phyloP scores from a whole-genome alignment of 2,888 invertebrate genomes.

The Rotaria magnacalcarata region DNA sequence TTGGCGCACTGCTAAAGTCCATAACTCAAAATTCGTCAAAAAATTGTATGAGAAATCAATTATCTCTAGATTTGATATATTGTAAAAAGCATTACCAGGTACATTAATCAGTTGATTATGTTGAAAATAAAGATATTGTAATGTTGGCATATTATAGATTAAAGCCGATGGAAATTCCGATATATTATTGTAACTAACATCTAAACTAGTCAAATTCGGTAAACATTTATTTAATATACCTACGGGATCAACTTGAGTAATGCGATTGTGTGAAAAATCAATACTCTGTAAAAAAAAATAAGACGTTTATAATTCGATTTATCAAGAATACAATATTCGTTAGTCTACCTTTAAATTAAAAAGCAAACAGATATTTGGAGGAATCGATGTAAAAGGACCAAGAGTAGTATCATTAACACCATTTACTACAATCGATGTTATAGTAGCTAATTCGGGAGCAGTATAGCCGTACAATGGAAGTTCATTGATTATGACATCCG shows the following conservation, averaged over 20 bases:
- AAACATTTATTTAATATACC: background rate
- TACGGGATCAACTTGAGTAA: background rate
- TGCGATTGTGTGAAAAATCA: background rate
- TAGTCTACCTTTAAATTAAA: background rate
- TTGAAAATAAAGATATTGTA: slow-evolving; percentile 9
- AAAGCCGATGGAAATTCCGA: background rate
- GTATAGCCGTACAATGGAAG: background rate
- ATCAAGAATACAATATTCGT: background rate
- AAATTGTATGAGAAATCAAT: background rate
- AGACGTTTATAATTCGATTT: background rate
- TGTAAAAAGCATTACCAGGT: background rate
- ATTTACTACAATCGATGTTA: background rate
- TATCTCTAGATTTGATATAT: background rate
- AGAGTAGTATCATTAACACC: background rate
- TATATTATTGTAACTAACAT: slow-evolving; percentile 19
- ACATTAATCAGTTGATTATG: background rate
- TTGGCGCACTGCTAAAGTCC: background rate
- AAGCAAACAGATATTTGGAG: background rate
- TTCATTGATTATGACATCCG: background rate
- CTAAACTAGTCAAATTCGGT: background rate
- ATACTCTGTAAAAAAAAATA: background rate
- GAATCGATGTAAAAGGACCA: background rate
- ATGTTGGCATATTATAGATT: background rate
- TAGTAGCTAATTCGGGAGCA: background rate
- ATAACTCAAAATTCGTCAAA: background rate